Evolutionary conservation across 2,888 invertebrate species (phyloP), one percentile per base, ranked within the genome.

Genomic region (Pharmacophagus antenor): DNA sequence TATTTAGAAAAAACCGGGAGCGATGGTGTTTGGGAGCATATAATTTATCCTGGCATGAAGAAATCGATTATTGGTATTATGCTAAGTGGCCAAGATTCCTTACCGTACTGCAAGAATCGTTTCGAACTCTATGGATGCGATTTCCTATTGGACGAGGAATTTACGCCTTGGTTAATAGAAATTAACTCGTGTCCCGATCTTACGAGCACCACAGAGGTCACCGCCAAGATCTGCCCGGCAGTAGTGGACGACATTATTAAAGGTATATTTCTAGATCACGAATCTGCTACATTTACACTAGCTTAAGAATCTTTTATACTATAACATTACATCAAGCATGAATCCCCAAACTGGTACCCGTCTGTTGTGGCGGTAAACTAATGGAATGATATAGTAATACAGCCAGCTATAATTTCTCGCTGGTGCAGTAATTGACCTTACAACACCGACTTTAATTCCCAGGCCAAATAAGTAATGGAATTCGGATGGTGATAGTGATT

Each of bases 81-180:
- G 82, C 84, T 97, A 58, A 94, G 95, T 54, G 94, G 96, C 53
- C 94, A 97, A 80, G 94, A 95, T 66, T 92, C 94, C 64, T 92
- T 95, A 68, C 92, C 93, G 41, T 84, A 92, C 20, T 89, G 93
- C 63, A 93, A 93, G 71, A 95, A 95, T 72, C 94, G 95, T 59
- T 98, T 97, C 82, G 98, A 98, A 80, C 78, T 97, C 41, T 98
- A 96, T 76, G 98, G 98, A 6, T 97, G 97, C 56, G 98, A 98
- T 85, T 98, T 98, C 79, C 95, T 98, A 91, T 80, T 98, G 41
- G 95, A 96, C 60, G 95, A 97, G 72, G 94, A 96, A 71, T 95
- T 94, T 69, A 92, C 94, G 63, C 97, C 97, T 0, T 97, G 97
- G 95, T 85, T 98, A 63, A 95, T 98, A 70, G 98, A 98, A 90